Evolutionary conservation across 2,113 vertebrate species (phyloP), one percentile per base, ranked within the genome.

Genomic region (Cynopterus brachyotis): DNA sequence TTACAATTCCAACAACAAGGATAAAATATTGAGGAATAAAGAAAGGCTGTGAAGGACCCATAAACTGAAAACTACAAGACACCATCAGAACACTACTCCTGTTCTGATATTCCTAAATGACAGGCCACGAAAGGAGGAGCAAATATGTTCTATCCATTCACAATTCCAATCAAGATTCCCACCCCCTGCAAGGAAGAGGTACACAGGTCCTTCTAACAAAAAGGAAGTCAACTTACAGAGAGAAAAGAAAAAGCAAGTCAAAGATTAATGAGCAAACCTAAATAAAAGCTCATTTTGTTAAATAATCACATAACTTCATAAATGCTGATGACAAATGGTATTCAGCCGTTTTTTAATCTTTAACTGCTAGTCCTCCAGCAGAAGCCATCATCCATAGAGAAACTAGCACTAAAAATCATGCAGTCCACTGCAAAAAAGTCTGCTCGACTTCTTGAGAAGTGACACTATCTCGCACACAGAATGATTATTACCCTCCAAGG

Each of bases 191-290:
- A 57, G 60, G 50, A 59, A 37, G 16, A 19, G n/a, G 4, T 76
- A 94, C 75, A 72, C 60, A 70, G 60, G 15, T 94, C 53, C 19
- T 89, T 96, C 32, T 80, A 96, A 78, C 37, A 84, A 69, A 59
- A 94, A 95, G 19, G 85, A 62, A 96, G 87, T 89, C 85, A 94
- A 96, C 8, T 96, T 89, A 88, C 32, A 94, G 90, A 57, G 60
- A 57, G 22, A 5, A 93, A 37, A 50, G 60, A 64, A 85, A 96
- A 96, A 91, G 53, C 6, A 92, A 78, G 45, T 90, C 82, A 73
- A 37, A 95, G 87, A 85, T 84, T 59, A 53, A 4, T 35, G 87
- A 80, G 47, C 45, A 94, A 80, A 62, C 59, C 28, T 67, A 40
- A 90, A 53, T 53, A 82, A 53, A 37, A 91, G 59, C 75, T 70